These are phyloP conservation scores for Drosophila punjabiensis DNA, from an alignment of 1,140 invertebrate genomes.

Conservation along the genomic window DNA sequence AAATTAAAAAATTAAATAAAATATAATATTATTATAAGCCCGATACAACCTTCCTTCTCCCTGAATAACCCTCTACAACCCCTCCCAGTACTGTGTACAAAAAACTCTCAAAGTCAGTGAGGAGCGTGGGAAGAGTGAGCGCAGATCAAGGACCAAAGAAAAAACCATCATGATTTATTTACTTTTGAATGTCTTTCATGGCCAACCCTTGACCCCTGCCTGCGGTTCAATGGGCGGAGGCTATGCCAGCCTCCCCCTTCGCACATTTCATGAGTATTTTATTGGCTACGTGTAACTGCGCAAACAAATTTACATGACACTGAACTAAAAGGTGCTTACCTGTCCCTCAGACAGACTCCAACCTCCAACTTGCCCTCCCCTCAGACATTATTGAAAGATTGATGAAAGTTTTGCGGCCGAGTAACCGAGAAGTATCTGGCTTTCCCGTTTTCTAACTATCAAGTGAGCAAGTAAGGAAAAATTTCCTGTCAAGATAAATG, in stretches of 20 bases:
- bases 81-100: constrained; percentile 5
- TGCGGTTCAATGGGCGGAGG: constrained; percentile 47
- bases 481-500: constrained; percentile 65
- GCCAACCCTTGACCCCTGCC: constrained; percentile 36
- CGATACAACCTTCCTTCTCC: background rate
- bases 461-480: constrained; percentile 27
- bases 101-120: constrained; percentile 51
- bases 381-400: constrained; percentile 78
- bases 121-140: constrained; percentile 54
- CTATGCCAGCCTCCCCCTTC: background rate
- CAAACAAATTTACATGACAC: constrained; percentile 83
- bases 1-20: background rate
- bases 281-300: constrained; percentile 81
- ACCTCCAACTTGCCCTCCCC: constrained; percentile 17
- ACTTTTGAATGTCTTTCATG: constrained; percentile 67
- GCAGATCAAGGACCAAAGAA: constrained; percentile 68
- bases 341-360: constrained; percentile 12
- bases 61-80: background rate
- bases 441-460: constrained; percentile 40
- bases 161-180: constrained; percentile 77
- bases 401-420: constrained; percentile 65
- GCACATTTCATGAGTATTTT: constrained; percentile 66
- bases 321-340: constrained; percentile 73
- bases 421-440: constrained; percentile 22
- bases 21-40: background rate